Evolutionary conservation across 2,797 vertebrate genomes (phyloP).

Genomic region (Carduelis carduelis): DNA sequence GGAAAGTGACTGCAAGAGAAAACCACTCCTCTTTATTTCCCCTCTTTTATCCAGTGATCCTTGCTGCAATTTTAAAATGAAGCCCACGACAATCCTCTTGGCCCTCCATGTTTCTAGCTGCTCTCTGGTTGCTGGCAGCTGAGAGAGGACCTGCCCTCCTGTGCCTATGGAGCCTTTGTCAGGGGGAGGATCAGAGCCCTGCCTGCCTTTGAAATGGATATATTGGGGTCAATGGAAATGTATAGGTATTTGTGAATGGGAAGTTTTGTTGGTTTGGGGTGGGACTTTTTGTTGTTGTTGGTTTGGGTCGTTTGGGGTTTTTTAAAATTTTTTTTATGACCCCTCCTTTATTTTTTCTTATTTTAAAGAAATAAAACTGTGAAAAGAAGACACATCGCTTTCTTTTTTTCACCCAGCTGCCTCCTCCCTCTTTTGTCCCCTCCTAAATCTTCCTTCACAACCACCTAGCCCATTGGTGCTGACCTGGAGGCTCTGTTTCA

Average conservation of each 20-base stretch:
- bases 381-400: not conserved
- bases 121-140: not conserved
- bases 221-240: not conserved
- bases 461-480: not conserved
- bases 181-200: not conserved
- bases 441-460: not conserved
- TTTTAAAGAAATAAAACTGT: not conserved
- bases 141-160: not conserved
- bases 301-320: too few relatives aligned
- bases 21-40: accelerated
- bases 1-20: not conserved
- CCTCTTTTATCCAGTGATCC: not conserved
- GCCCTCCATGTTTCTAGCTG: not conserved
- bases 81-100: accelerated
- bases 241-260: not conserved
- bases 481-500: constrained; percentile 1
- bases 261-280: not conserved
- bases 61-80: not conserved
- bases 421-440: not conserved
- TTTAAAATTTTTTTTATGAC: not conserved
- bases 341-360: not conserved
- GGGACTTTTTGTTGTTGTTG: not conserved
- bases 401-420: accelerated
- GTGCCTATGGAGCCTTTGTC: not conserved
- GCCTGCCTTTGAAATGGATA: not conserved